Evolutionary conservation across 2,888 invertebrate species (phyloP).

Genomic region (Eledona agricola): DNA sequence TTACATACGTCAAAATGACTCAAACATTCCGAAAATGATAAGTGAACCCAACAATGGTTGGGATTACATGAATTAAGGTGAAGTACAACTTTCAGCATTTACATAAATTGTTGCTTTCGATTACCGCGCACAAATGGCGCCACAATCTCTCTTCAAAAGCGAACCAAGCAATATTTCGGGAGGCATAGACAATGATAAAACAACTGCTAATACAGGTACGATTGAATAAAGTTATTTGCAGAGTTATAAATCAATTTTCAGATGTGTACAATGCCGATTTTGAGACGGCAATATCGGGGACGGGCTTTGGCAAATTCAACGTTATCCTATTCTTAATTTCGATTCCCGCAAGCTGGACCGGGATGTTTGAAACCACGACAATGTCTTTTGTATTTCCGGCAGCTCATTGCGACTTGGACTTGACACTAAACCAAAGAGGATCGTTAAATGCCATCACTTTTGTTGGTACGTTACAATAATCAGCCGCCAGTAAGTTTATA

Average conservation of each 20-base stretch:
- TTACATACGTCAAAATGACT: too few species aligned
- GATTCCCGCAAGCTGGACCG: constrained; percentile 71
- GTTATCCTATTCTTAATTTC: constrained; percentile 68
- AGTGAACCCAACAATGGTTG: too few species aligned
- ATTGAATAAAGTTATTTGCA: too few species aligned
- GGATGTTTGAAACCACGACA: constrained; percentile 74
- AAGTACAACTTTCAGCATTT: constrained; percentile 6
- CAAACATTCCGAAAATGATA: too few species aligned
- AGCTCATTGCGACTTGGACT: constrained; percentile 75
- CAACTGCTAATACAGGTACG: too few species aligned
- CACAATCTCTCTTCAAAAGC: constrained; percentile 7
- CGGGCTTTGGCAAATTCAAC: constrained; percentile 77
- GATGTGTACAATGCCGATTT: constrained; percentile 58
- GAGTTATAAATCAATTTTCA: too few species aligned
- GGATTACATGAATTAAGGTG: constrained; percentile 4
- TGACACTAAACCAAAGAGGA: constrained; percentile 74
- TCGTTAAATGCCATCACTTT: constrained; percentile 74
- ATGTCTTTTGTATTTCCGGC: constrained; percentile 76
- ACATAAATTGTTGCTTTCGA: constrained; percentile 3
- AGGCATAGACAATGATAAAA: not conserved
- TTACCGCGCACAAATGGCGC: constrained; percentile 2
- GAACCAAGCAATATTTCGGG: constrained; percentile 2
- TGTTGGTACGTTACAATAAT: constrained; percentile 64
- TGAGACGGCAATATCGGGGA: constrained; percentile 74
- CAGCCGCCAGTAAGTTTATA: constrained; percentile 2